Base-by-base conservation (phyloP, 2,113 vertebrate genomes). In the Chionodraco myersi region DNA sequence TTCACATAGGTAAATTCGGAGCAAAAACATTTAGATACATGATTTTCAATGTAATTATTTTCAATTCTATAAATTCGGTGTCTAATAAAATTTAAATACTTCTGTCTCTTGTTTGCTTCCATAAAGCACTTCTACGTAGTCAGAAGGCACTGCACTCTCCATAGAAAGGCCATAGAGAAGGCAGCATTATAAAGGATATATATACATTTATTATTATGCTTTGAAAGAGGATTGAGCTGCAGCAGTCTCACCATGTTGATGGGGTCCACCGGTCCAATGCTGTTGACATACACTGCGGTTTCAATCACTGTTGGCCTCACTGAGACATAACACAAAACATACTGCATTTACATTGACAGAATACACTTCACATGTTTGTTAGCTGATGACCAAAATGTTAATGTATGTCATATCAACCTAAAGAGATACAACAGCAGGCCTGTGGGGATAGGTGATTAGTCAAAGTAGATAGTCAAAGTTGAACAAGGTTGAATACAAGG, bases 221-320 rank as follows among this genome's bases (percentile, higher is more conserved):
- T 41, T 41, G 36, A 41, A 41, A 41, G 36, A 0, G 21, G 16
- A 58, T 59, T 44, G 2, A 57, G 34, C 62, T 18, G 47, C 34
- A 10, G 9, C 23, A 41, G n/a, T 51, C 97, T 96, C 90, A 99
- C 98, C 98, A 99, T 99, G 85, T 99, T 99, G 86, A 99, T 99
- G 57, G 97, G 97, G 92, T 98, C 97, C 48, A 99, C 98, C 26
- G 97, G 98, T 86, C 98, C 98, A 64, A 99, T 99, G 91, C 98
- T 99, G 94, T 99, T 99, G 75, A 99, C 96, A 74, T 98, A 99
- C 73, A 99, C 96, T 8, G 97, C 97, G 70, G 97, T 97, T 96
- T 99, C 97, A 84, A 99, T 98, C 88, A 98, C 94, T 0, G 97
- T 99, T 1, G 98, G 98, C 80, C 95, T 96, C 93, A 99, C 98